Percentiles rank a stretch among this genome's conserved stretches.
Conservation (phyloP, 2,113 vertebrate species). For the Mormyrus lacerda region DNA sequence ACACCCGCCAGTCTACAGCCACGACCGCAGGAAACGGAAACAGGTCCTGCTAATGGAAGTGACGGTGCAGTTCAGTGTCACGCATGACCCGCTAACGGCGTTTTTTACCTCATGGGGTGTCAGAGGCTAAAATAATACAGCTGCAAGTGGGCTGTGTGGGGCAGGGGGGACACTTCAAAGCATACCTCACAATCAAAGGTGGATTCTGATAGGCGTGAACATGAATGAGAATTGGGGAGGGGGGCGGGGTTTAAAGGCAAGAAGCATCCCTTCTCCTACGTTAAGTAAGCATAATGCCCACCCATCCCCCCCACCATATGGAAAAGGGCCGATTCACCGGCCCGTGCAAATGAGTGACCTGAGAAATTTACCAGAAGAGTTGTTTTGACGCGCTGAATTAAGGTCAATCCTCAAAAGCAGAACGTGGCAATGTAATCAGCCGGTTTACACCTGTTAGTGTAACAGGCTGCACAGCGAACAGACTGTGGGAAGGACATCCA, state of each 20-base stretch:
- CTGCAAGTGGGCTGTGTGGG: constrained; percentile 40
- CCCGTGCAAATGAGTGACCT: background rate
- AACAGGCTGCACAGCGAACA: background rate
- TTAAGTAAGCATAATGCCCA: background rate
- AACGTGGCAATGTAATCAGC: background rate
- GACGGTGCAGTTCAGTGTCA: constrained; percentile 26
- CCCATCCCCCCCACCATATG: background rate
- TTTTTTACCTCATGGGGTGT: constrained; percentile 56
- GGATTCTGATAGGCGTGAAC: background rate
- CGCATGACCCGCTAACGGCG: constrained; percentile 41
- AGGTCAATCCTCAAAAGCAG: background rate
- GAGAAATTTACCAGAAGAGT: background rate
- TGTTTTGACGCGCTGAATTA: background rate
- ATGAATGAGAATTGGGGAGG: background rate
- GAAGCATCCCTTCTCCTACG: background rate
- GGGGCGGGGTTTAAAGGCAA: background rate
- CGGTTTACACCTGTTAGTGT: background rate
- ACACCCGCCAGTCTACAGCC: background rate
- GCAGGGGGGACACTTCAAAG: constrained; percentile 55
- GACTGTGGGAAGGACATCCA: background rate
- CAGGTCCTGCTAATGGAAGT: background rate
- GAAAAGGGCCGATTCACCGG: background rate
- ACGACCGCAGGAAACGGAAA: background rate
- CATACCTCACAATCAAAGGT: constrained; percentile 43
- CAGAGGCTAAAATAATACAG: constrained; percentile 67